Evolutionary conservation across 1,140 invertebrate genomes (phyloP), one percentile per base, ranked within the genome.

Genomic region (Drosophila pandora): DNA sequence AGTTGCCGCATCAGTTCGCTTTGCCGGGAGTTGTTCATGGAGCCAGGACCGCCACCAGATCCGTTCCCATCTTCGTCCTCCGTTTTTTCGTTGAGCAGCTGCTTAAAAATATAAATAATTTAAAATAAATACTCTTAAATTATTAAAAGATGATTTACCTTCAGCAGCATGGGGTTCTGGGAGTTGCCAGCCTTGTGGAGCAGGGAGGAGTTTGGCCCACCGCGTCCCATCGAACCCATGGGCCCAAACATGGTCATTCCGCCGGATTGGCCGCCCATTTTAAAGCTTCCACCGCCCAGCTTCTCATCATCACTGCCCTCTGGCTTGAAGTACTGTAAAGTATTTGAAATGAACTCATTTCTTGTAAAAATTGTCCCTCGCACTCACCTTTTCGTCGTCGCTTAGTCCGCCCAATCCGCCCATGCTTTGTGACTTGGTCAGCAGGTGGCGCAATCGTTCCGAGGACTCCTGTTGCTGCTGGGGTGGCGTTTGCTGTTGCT

Each of bases 1-100:
- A 98, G 92, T 68, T 97, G 96, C 28, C 96, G 95, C 41, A 97
- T 93, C 49, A 97, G 92, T 81, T 97, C 96, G 79, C 96, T 95
- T 49, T 94, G 94, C 39, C 94, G 94, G 64, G 95, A 94, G 54
- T 72, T 87, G 69, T 58, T 68, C 23, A 76, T 41, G 2, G 32
- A 53, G 10, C 71, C 76, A 0, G 76, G 47, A 0, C 63, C 58
- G 0, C 71, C 61, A 2, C 54, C 61, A 37, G 22, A 41, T 22
- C 76, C 63, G 92, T 57, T 93, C 92, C 80, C 95, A 70, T 95
- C 94, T 73, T 97, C 96, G 72, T 96, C 96, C 70, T 97, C 96
- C 50, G 94, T 95, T 91, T 95, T 96, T 59, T 96, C 96, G 87
- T 97, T 97, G 25, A 98, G 92, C 85, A 98, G 94, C 96, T 97